Base-by-base conservation (phyloP, 2,888 invertebrate species). In the Phrixothrix hirtus region DNA sequence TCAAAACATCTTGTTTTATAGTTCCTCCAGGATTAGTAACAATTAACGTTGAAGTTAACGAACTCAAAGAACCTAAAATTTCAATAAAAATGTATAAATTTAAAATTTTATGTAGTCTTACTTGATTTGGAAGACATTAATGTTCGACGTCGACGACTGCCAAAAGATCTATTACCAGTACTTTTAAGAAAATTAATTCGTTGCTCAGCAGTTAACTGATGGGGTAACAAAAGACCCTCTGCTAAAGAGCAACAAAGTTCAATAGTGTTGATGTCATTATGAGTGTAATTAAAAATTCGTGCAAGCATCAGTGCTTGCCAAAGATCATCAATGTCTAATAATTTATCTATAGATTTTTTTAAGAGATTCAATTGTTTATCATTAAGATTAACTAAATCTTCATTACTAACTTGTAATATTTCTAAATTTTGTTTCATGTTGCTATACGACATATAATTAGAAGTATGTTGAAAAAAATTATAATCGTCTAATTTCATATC, bases 201-300 rank as follows among this genome's bases (percentile, higher is more conserved):
- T 66, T 89, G 81, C 64, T 87, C 84, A 35, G 79, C 77, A 1
- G 83, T 84, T 60, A 89, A 70, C 50, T 86, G 81, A 62, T 83
- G 80, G 0, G 86, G 86, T 27, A 79, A 77, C 26, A 82, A 75
- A 2, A 79, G 75, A 1, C 83, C 83, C 69, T 87, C 87, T 0
- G 85, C 87, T 42, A 87, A 68, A 64, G 79, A 80, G 58, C 83
- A 74, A 57, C 85, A 86, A 1, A 85, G 77, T 68, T 83, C 78
- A 34, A 86, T 66, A 29, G 84, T 79, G 64, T 83, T 80, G 26
- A 86, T 76, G 25, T 84, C 82, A 1, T 70, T 65, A 55, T 73
- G 76, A 1, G 75, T 73, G 34, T 73, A 72, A 11, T 75, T 71
- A 52, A 82, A 84, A 63, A 83, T 73, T 36, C 77, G 76, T 1